Evolutionary conservation across 2,797 vertebrate genomes (phyloP), one percentile per base, ranked within the genome.

Genomic region (Spea hammondii): DNA sequence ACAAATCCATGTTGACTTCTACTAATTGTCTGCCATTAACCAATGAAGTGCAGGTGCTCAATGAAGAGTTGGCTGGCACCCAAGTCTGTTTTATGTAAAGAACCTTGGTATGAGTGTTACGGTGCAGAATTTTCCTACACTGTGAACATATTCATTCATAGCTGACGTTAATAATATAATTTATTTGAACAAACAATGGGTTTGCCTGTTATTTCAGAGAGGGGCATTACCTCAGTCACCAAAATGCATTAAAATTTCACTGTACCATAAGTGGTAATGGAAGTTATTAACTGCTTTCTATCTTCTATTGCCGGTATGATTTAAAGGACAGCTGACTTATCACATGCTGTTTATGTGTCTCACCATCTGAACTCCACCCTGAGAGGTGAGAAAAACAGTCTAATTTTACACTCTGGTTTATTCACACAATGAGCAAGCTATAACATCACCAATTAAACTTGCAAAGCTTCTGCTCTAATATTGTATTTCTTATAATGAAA

Each of bases 361-460:
- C 44, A 13, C 8, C n/a, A 76, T 45, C 44, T 66, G 46, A 17
- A 50, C 55, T 54, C 65, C 44, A 50, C 49, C 65, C 51, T 49
- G n/a, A 17, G 12, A 8, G 53, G 57, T 45, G 50, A 48, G 74
- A 69, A 65, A 68, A 68, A 50, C 44, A 60, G 8, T 57, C 50
- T 68, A 45, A 65, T 48, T 76, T 60, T 76, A 60, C 68, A 68
- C 51, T 50, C 7, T 57, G 9, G 48, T 55, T n/a, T 32, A 5
- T 68, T 76, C 74, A 69, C 74, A 60, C 74, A 69, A 59, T 76
- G 65, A 11, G 6, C 10, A 32, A 69, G 65, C 46, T 76, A 69
- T 69, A 8, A 76, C 60, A 32, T 69, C 50, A 76, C 54, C 57
- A 67, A 64, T 17, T 54, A 66, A 54, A 51, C 11, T 75, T 51